These are phyloP conservation scores for Gorsachius magnificus DNA, from an alignment of 2,797 vertebrate species.

Conservation along the genomic window DNA sequence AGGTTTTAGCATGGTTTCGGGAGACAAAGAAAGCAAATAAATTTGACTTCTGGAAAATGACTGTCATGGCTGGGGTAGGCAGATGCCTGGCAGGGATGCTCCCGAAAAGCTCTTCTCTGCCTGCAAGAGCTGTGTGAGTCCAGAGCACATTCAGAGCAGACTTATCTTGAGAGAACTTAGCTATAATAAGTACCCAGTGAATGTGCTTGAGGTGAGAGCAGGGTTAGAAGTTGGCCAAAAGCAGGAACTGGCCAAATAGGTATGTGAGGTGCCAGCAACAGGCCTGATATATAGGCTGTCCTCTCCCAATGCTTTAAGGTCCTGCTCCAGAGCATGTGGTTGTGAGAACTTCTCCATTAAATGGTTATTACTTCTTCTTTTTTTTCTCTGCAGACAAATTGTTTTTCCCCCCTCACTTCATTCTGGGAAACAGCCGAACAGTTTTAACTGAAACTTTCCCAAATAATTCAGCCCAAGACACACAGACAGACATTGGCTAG, in stretches of 20 bases:
- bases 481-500: constrained; percentile 37
- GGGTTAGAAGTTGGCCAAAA: background rate
- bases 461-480: constrained; percentile 42
- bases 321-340: background rate
- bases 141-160: background rate
- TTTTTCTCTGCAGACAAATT: constrained; percentile 14
- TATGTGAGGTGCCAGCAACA: background rate
- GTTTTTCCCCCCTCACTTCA: background rate
- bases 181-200: background rate
- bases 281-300: background rate
- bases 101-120: background rate
- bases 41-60: background rate
- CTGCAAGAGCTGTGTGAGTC: background rate
- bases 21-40: background rate
- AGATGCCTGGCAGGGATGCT: background rate
- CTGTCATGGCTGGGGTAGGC: background rate
- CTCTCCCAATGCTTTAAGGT: background rate
- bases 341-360: constrained; percentile 12
- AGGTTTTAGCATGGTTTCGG: background rate
- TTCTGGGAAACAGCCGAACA: background rate
- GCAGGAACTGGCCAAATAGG: background rate
- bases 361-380: background rate
- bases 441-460: constrained; percentile 51
- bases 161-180: background rate
- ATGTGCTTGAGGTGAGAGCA: background rate